Evolutionary conservation across 2,888 invertebrate species (phyloP).

Genomic region (Iphiclides podalirius): DNA sequence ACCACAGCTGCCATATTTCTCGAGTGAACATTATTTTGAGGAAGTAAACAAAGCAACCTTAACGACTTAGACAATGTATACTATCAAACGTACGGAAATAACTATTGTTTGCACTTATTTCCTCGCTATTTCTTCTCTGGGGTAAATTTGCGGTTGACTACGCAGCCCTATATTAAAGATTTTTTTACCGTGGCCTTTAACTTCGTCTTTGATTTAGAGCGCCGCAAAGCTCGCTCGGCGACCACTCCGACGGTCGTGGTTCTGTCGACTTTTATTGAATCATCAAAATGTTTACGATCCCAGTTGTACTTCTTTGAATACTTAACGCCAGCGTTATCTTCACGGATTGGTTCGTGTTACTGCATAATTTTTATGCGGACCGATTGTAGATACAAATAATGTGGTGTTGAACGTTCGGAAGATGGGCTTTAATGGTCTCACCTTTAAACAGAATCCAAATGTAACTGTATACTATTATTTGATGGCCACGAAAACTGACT

Average conservation of each 20-base stretch:
- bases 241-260: conserved; percentile 3
- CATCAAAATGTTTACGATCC: conserved; percentile 11
- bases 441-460: not conserved
- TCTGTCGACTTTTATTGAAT: conserved; percentile 11
- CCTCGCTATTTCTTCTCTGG: too few species aligned
- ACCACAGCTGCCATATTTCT: too few species aligned
- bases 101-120: too few species aligned
- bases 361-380: not conserved
- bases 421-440: not conserved
- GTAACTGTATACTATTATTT: not conserved
- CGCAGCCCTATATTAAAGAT: too few species aligned
- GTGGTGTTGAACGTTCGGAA: not conserved
- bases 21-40: too few species aligned
- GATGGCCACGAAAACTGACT: not conserved
- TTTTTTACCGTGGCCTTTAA: too few species aligned
- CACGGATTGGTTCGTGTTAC: not conserved
- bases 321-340: conserved; percentile 16
- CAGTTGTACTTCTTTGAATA: conserved; percentile 10
- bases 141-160: too few species aligned
- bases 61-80: too few species aligned
- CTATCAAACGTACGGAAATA: too few species aligned
- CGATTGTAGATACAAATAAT: not conserved
- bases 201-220: too few species aligned
- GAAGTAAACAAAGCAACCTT: too few species aligned
- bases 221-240: too few species aligned